Conservation (phyloP, 2,797 vertebrate species). For the Trachurus trachurus region DNA sequence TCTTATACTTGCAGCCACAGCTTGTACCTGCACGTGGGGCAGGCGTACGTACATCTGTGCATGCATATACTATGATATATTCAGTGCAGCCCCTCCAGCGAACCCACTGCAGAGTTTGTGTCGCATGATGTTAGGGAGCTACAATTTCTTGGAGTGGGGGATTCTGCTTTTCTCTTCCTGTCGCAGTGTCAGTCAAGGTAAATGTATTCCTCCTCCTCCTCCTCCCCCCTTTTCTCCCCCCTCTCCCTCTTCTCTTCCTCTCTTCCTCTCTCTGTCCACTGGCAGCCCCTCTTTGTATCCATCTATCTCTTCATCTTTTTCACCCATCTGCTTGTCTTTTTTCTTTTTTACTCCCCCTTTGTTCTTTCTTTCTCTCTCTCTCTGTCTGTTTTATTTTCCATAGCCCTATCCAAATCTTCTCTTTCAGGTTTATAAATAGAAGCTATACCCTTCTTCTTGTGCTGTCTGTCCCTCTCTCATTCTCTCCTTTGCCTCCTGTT, state of each 20-base stretch:
- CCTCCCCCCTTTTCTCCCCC: constrained; percentile 14
- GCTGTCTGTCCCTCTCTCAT: constrained; percentile 34
- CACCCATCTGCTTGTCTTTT: constrained; percentile 20
- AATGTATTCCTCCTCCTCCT: constrained; percentile 71
- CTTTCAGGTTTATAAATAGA: constrained; percentile 73
- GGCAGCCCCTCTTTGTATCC: constrained; percentile 44
- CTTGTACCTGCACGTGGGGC: neutral
- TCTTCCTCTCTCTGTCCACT: neutral
- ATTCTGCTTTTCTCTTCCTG: constrained; percentile 75
- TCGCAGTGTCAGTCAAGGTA: constrained; percentile 83
- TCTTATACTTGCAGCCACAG: neutral
- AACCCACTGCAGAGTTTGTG: constrained; percentile 74
- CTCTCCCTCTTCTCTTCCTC: neutral
- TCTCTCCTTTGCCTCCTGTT: constrained; percentile 31
- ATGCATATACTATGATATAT: neutral
- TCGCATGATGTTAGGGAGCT: constrained; percentile 73
- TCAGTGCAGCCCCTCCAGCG: constrained; percentile 46
- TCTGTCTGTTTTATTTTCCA: constrained; percentile 63
- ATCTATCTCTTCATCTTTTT: constrained; percentile 51
- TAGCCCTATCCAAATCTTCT: constrained; percentile 52
- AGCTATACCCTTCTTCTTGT: constrained; percentile 45
- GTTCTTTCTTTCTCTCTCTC: constrained; percentile 18
- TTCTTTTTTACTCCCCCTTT: constrained; percentile 13
- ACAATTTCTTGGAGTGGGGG: constrained; percentile 66
- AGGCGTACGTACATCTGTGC: neutral